Conservation (phyloP, 2,797 vertebrate species). For the Channa striata region DNA sequence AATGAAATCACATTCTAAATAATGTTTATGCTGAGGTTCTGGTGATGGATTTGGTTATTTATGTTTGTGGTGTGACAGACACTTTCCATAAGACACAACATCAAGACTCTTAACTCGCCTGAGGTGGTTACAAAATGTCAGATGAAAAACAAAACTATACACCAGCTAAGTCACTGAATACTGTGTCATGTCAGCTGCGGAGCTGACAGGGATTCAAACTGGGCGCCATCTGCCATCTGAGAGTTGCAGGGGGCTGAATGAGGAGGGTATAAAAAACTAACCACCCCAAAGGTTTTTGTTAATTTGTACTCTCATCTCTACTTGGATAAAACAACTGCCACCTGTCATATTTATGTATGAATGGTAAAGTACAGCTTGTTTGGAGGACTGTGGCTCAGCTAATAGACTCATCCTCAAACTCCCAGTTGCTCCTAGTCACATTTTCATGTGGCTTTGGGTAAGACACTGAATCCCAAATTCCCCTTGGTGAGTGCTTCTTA, state of each 20-base stretch:
- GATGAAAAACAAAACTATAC: constrained; percentile 20
- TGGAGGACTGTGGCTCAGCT: no score
- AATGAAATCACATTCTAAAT: not conserved
- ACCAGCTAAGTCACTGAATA: constrained; percentile 16
- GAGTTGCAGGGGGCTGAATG: not conserved
- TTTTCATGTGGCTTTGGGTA: no score
- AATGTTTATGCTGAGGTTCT: constrained; percentile 12
- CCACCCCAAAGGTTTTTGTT: no score
- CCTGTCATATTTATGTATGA: no score
- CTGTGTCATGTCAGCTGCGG: constrained; percentile 29
- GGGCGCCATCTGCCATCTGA: constrained; percentile 57
- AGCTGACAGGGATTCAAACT: constrained; percentile 36
- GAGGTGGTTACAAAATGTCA: constrained; percentile 39
- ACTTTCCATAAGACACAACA: constrained; percentile 14
- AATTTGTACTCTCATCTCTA: no score
- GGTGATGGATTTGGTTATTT: constrained; percentile 14
- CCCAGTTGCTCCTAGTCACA: no score
- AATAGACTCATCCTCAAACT: no score
- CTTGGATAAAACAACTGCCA: no score
- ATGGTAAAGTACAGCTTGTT: no score
- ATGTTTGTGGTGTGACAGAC: constrained; percentile 7
- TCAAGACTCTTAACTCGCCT: constrained; percentile 15
- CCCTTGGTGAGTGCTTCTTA: no score
- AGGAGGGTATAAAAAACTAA: no score
- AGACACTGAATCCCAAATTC: no score